Percentiles rank a stretch among this genome's conserved stretches.
phyloP scores from a whole-genome alignment of 2,113 vertebrate genomes.

The Aramus guarauna region DNA sequence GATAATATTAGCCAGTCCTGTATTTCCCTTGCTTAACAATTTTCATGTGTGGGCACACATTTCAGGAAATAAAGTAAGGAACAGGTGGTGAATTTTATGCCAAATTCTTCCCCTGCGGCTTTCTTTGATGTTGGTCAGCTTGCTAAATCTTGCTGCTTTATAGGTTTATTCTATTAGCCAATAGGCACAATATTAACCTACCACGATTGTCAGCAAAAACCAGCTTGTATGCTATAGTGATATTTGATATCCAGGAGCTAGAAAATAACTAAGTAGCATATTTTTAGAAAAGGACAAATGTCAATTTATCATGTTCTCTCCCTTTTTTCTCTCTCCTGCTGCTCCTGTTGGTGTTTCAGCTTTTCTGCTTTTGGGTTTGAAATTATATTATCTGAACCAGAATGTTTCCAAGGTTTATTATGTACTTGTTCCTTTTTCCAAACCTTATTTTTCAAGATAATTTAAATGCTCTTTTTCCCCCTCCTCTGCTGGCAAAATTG shows the following conservation, averaged over 20 bases:
- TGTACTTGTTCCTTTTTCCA: not conserved
- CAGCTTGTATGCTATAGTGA: not conserved
- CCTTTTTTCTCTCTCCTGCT: not conserved
- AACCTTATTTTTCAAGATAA: not conserved
- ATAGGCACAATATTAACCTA: not conserved
- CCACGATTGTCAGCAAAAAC: not conserved
- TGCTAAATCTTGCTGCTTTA: not conserved
- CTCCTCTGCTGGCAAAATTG: not conserved
- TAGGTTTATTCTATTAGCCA: not conserved
- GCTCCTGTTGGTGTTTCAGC: not conserved
- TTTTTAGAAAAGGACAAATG: not conserved
- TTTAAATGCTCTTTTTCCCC: not conserved
- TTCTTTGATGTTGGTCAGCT: not conserved
- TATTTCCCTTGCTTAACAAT: not conserved
- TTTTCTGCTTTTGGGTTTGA: not conserved
- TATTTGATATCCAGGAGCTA: not conserved
- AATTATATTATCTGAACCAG: not conserved
- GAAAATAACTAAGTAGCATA: not conserved
- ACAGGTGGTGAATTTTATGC: not conserved
- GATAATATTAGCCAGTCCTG: not conserved
- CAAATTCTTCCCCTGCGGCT: not conserved
- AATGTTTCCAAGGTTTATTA: not conserved
- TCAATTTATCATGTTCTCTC: not conserved
- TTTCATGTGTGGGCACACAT: not conserved
- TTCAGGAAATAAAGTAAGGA: not conserved